Percentiles rank a stretch among this genome's conserved stretches.
phyloP scores from a whole-genome alignment of 1,140 invertebrate genomes.

The Maconellicoccus hirsutus region DNA sequence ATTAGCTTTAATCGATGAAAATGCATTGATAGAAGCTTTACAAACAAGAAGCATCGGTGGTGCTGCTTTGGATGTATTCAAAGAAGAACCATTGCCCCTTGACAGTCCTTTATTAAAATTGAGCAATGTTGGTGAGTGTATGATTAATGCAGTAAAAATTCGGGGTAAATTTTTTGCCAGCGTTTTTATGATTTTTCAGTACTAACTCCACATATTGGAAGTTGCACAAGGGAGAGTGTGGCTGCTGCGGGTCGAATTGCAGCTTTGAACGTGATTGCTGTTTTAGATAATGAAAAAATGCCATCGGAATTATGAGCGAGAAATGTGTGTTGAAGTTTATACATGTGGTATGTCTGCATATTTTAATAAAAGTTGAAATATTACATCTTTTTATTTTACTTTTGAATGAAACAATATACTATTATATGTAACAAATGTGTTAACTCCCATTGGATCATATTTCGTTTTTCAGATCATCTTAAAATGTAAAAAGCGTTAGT shows the following conservation, averaged over 20 bases:
- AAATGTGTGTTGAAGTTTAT: too few relatives aligned
- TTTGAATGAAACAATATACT: too few relatives aligned
- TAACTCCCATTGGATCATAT: too few relatives aligned
- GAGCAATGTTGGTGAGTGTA: constrained; percentile 59
- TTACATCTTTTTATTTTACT: too few relatives aligned
- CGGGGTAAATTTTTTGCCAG: neutral
- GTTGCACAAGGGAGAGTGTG: constrained; percentile 63
- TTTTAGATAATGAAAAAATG: constrained; percentile 52
- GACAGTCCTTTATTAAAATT: constrained; percentile 66
- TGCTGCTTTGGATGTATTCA: constrained; percentile 86
- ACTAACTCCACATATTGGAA: constrained; percentile 69
- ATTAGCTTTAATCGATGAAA: constrained; percentile 58
- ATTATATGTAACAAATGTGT: too few relatives aligned
- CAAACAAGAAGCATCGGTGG: constrained; percentile 58
- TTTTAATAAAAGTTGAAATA: neutral
- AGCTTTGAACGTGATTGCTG: constrained; percentile 67
- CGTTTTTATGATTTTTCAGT: constrained; percentile 18
- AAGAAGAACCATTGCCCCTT: constrained; percentile 79
- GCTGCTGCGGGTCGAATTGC: constrained; percentile 64
- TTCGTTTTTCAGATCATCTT: too few relatives aligned
- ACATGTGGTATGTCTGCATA: too few relatives aligned
- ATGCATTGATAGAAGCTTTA: constrained; percentile 63
- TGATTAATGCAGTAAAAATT: neutral
- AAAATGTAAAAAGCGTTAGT: too few relatives aligned
- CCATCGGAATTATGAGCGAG: constrained; percentile 33